Conservation (phyloP, 2,888 invertebrate genomes). For the Epistrophe grossulariae region DNA sequence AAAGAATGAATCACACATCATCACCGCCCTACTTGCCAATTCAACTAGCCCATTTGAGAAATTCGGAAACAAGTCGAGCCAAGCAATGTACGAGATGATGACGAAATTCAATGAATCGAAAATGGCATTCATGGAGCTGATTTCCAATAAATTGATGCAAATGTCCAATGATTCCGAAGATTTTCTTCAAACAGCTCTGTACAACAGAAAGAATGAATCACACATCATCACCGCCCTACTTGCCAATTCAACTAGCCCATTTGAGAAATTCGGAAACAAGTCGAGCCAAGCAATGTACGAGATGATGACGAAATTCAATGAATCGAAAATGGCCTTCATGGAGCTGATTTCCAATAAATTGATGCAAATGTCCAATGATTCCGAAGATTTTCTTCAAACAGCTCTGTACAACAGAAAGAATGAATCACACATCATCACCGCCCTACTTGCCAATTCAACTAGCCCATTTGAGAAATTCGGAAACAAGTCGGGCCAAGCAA, state of each 20-base stretch:
- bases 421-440: background rate
- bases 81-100: background rate
- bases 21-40: background rate
- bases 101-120: conserved; percentile 1
- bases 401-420: background rate
- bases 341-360: background rate
- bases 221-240: background rate
- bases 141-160: background rate
- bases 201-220: background rate
- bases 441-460: background rate
- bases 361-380: background rate
- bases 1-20: conserved; percentile 13
- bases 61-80: background rate
- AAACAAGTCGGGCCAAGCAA: background rate
- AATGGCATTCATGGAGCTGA: background rate
- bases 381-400: background rate
- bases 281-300: background rate
- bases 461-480: conserved; percentile 1
- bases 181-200: background rate
- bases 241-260: background rate
- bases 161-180: background rate
- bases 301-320: background rate
- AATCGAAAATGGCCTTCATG: background rate
- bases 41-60: conserved; percentile 11
- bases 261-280: conserved; percentile 11